Percentiles rank a stretch among this genome's conserved stretches.
These are phyloP conservation scores for Resseliella maxima DNA, from an alignment of 2,888 invertebrate species.

Conservation along the genomic window DNA sequence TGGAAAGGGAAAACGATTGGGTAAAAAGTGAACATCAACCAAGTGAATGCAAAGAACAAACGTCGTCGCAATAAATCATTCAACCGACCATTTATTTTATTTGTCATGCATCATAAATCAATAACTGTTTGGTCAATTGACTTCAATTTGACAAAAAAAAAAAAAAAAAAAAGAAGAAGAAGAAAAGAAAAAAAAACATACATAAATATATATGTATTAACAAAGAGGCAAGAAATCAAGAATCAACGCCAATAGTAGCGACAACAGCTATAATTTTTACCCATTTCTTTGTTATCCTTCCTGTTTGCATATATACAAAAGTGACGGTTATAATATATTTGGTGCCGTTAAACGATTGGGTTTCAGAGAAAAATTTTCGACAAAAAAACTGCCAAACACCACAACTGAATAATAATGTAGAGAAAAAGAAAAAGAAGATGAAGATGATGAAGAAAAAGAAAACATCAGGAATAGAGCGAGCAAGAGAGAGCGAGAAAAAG, in stretches of 20 bases:
- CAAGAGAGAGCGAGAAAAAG: too few relatives aligned
- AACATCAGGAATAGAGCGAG: too few relatives aligned
- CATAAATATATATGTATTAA: too few relatives aligned
- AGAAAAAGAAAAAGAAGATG: background rate
- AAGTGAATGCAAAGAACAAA: background rate
- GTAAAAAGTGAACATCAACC: background rate
- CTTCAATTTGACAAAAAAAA: constrained; percentile 56
- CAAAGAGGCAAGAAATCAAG: constrained; percentile 53
- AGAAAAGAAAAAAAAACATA: too few relatives aligned
- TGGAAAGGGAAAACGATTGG: background rate
- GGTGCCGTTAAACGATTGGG: constrained; percentile 45
- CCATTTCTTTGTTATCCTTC: constrained; percentile 47
- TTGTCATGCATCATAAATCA: constrained; percentile 56
- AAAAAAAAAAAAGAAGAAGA: too few relatives aligned
- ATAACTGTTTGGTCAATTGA: constrained; percentile 55
- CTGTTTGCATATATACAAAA: constrained; percentile 6
- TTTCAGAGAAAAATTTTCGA: background rate
- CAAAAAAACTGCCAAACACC: background rate
- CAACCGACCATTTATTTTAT: constrained; percentile 53
- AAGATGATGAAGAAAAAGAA: too few relatives aligned
- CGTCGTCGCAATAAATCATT: constrained; percentile 53
- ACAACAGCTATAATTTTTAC: constrained; percentile 45
- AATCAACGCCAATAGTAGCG: constrained; percentile 53
- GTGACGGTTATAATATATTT: constrained; percentile 39
- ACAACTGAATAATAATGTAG: background rate